phyloP scores from a whole-genome alignment of 2,113 vertebrate species.

The Marmota flaviventris region DNA sequence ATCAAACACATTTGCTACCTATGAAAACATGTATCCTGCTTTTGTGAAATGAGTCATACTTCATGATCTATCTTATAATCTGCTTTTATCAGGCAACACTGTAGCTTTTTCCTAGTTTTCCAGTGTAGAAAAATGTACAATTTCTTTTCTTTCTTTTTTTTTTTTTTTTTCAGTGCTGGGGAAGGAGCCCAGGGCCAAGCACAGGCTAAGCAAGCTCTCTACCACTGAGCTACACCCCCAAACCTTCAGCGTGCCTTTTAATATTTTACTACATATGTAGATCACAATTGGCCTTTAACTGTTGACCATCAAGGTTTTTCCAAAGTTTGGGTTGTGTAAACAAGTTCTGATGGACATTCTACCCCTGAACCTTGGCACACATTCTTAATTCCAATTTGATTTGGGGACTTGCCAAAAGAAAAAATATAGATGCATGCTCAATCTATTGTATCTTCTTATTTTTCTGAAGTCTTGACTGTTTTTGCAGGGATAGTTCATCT shows the following conservation, averaged over 20 bases:
- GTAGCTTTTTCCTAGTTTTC: not conserved
- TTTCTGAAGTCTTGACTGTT: slow-evolving; percentile 26
- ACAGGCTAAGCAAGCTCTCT: not conserved
- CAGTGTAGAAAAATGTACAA: not conserved
- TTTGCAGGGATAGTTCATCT: slow-evolving; percentile 37
- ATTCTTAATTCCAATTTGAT: not conserved
- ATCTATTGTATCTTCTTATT: not conserved
- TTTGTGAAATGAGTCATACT: not conserved
- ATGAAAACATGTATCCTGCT: not conserved
- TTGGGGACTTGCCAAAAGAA: not conserved
- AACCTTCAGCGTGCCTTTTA: not conserved
- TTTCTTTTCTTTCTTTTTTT: not conserved
- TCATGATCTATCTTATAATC: not conserved
- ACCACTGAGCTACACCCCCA: not conserved
- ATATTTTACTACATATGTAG: not conserved
- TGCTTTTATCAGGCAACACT: not conserved
- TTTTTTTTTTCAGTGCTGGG: not conserved
- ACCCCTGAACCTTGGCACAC: not conserved
- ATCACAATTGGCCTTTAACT: not conserved
- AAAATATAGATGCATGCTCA: not conserved
- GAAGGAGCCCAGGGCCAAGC: not conserved
- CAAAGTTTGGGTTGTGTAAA: not conserved
- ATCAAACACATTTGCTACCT: not conserved
- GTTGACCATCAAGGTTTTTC: not conserved
- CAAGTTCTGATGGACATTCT: not conserved